Base-by-base conservation (phyloP, 1,140 invertebrate genomes). In the Prorops nasuta region DNA sequence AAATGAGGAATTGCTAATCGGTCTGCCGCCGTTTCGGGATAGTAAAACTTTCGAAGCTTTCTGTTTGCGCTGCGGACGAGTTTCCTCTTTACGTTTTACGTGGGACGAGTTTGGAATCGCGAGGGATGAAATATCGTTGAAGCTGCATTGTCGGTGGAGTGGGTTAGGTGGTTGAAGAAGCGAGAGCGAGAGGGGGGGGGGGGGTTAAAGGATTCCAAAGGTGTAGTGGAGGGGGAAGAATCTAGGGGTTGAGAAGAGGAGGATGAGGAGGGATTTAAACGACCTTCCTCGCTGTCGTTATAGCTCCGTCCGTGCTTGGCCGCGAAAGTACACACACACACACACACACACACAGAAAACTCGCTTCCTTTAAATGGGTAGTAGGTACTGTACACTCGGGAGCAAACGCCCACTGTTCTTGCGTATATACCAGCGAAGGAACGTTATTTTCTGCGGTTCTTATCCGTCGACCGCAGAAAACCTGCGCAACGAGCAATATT, bases 231-330 rank as follows among this genome's bases (percentile, higher is more conserved):
- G n/a, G n/a, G n/a, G n/a, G n/a, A n/a, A n/a, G n/a, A n/a, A n/a
- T n/a, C n/a, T n/a, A n/a, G n/a, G n/a, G n/a, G n/a, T n/a, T n/a
- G n/a, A n/a, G n/a, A n/a, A n/a, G n/a, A 24, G 39, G 1, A 21
- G 37, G 38, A 49, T 31, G 41, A 45, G 37, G 24, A 52, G 40
- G 49, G 36, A 52, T 53, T 59, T 54, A 41, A 54, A 50, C 49
- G 42, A 59, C 18, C 55, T n/a, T 24, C 36, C 50, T 44, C 19
- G 45, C 37, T 32, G 24, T 37, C 43, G 28, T 39, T 43, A 44
- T 49, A 18, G 16, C 16, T 12, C 9, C 17, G 24, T 41, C 15
- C 10, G n/a, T 3, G 19, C 36, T n/a, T n/a, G n/a, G n/a, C n/a
- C n/a, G n/a, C n/a, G n/a, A n/a, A n/a, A n/a, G n/a, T n/a, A n/a